Evolutionary conservation across 2,888 invertebrate species (phyloP).

Genomic region (Gandaritis pyraliata): DNA sequence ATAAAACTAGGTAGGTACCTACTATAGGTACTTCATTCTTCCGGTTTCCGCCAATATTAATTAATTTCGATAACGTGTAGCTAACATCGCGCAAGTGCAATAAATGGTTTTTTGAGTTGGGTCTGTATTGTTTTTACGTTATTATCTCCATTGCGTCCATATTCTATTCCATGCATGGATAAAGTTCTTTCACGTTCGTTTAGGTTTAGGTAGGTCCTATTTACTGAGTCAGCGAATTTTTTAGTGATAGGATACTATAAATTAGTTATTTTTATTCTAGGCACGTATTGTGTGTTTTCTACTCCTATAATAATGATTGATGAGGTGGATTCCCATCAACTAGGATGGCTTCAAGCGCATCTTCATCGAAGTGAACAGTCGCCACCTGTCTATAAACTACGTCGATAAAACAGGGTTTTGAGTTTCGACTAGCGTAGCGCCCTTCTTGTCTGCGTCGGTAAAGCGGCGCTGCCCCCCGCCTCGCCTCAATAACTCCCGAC

Average conservation of each 20-base stretch:
- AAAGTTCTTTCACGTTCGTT: too few species aligned
- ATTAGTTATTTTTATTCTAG: too few species aligned
- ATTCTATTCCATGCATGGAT: too few species aligned
- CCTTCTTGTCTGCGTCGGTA: slow-evolving; percentile 50
- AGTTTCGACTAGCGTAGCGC: slow-evolving; percentile 24
- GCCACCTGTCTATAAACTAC: slow-evolving; percentile 69
- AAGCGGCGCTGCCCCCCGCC: slow-evolving; percentile 55
- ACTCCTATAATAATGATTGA: not conserved
- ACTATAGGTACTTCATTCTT: not conserved
- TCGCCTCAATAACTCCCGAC: slow-evolving; percentile 50
- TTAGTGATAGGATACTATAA: too few species aligned
- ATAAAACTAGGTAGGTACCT: too few species aligned
- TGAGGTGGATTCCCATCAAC: slow-evolving; percentile 11
- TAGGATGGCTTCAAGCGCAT: slow-evolving; percentile 37
- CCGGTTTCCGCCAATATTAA: slow-evolving; percentile 5
- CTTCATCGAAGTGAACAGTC: slow-evolving; percentile 44
- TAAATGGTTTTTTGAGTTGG: slow-evolving; percentile 6
- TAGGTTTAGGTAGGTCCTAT: too few species aligned
- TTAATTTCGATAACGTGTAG: not conserved
- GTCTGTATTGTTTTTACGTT: not conserved
- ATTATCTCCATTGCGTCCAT: too few species aligned
- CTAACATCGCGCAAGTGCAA: slow-evolving; percentile 7
- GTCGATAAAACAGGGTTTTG: slow-evolving; percentile 53
- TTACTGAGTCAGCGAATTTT: too few species aligned
- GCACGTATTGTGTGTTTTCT: not conserved